These are phyloP conservation scores for Thryonomys swinderianus DNA, from an alignment of 2,113 vertebrate species.

Conservation along the genomic window DNA sequence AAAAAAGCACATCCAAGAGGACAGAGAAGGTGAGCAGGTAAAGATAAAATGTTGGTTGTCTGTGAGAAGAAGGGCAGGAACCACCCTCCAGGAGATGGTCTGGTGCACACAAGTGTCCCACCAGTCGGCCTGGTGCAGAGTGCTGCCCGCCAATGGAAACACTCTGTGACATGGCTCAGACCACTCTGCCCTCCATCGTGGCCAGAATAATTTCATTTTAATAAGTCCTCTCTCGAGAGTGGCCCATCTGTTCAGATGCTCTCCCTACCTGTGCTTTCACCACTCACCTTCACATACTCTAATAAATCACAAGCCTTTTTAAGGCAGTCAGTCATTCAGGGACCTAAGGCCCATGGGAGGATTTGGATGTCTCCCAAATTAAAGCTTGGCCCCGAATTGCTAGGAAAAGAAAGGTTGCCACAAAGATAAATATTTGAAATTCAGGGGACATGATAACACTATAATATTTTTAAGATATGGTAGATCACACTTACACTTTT, in stretches of 20 bases:
- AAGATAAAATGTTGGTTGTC: neutral
- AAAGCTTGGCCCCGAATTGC: neutral
- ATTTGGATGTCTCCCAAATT: constrained; percentile 50
- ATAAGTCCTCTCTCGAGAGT: constrained; percentile 32
- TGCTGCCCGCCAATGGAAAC: neutral
- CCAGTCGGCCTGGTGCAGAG: accelerated
- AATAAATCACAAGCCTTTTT: constrained; percentile 72
- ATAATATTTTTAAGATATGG: constrained; percentile 57
- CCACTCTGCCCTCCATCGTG: neutral
- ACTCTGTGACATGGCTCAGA: neutral
- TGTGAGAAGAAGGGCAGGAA: neutral
- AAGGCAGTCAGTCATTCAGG: constrained; percentile 51
- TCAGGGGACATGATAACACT: constrained; percentile 11
- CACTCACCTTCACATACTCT: neutral
- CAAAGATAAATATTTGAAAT: constrained; percentile 69
- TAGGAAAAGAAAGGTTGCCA: constrained; percentile 49
- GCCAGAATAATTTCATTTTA: constrained; percentile 49
- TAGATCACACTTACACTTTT: constrained; percentile 28
- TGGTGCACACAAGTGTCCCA: neutral
- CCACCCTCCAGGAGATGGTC: neutral
- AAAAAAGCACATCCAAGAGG: neutral
- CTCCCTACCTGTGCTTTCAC: constrained; percentile 18
- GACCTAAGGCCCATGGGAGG: constrained; percentile 29
- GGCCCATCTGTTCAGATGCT: constrained; percentile 43
- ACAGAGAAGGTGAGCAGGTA: neutral